These are phyloP conservation scores for Oreonectes daqikongensis DNA, from an alignment of 2,797 vertebrate species.

Conservation along the genomic window DNA sequence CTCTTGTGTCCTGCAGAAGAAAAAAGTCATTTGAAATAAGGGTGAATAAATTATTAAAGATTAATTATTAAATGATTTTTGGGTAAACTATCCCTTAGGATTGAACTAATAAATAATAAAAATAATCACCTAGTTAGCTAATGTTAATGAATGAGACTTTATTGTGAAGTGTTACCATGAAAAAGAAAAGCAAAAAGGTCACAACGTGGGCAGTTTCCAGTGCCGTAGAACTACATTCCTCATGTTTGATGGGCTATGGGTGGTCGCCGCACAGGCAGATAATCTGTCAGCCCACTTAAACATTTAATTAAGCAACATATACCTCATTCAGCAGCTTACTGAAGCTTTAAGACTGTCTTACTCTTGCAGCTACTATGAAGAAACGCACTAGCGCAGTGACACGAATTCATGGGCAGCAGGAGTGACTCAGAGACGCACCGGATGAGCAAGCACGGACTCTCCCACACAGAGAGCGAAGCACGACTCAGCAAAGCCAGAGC, in stretches of 20 bases:
- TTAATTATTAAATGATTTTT: no score
- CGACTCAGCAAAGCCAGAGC: constrained; percentile 41
- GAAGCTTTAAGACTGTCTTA: constrained; percentile 62
- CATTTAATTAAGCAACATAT: constrained; percentile 76
- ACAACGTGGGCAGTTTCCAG: background rate
- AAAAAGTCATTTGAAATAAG: no score
- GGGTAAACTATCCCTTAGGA: no score
- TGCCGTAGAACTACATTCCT: background rate
- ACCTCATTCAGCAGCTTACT: constrained; percentile 71
- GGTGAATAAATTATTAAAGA: no score
- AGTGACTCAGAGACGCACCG: constrained; percentile 47
- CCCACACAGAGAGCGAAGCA: constrained; percentile 50
- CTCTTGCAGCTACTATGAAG: constrained; percentile 52
- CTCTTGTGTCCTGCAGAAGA: no score
- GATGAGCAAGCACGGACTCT: constrained; percentile 47
- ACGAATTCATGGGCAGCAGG: constrained; percentile 65
- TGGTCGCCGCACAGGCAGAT: constrained; percentile 1
- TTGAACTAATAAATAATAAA: no score
- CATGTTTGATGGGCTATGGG: constrained; percentile 12
- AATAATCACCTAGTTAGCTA: no score
- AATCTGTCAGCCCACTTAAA: constrained; percentile 65
- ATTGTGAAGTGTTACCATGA: no score
- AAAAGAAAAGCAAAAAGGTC: background rate
- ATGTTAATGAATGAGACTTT: no score
- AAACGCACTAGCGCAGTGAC: constrained; percentile 74